Evolutionary conservation across 2,113 vertebrate species (phyloP).

Genomic region (Craseonycteris thonglongyai): DNA sequence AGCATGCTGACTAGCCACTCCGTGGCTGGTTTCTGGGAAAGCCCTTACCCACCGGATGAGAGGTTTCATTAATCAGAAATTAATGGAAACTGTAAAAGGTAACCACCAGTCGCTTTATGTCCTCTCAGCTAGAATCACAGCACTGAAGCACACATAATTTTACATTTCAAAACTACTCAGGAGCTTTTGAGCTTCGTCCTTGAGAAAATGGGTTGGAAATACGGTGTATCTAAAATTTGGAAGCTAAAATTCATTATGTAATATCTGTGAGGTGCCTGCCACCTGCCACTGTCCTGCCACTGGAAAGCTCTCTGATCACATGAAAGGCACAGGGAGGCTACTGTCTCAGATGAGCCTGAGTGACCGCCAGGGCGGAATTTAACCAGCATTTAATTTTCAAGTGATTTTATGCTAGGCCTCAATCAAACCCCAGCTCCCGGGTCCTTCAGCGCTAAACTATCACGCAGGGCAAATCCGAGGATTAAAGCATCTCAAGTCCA

Average conservation of each 20-base stretch:
- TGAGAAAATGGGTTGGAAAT: neutral
- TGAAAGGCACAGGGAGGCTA: neutral
- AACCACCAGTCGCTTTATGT: no score
- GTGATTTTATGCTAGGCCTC: constrained; percentile 29
- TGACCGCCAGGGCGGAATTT: neutral
- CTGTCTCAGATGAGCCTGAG: neutral
- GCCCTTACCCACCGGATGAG: neutral
- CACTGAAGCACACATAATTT: neutral
- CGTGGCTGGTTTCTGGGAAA: neutral
- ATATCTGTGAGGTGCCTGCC: neutral
- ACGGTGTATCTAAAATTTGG: neutral
- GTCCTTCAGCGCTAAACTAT: constrained; percentile 50
- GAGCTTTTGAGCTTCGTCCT: neutral
- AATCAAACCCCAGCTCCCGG: neutral
- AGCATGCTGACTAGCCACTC: constrained; percentile 43
- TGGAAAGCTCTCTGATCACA: neutral
- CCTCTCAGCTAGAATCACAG: neutral
- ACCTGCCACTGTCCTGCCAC: neutral
- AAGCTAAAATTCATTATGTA: neutral
- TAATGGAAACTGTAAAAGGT: no score
- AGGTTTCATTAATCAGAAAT: neutral
- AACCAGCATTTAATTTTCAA: constrained; percentile 39
- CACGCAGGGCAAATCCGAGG: constrained; percentile 47
- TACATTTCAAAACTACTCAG: neutral
- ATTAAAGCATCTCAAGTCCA: constrained; percentile 58